These are phyloP conservation scores for Choloepus hoffmanni DNA, from an alignment of 2,113 vertebrate species.

Conservation along the genomic window DNA sequence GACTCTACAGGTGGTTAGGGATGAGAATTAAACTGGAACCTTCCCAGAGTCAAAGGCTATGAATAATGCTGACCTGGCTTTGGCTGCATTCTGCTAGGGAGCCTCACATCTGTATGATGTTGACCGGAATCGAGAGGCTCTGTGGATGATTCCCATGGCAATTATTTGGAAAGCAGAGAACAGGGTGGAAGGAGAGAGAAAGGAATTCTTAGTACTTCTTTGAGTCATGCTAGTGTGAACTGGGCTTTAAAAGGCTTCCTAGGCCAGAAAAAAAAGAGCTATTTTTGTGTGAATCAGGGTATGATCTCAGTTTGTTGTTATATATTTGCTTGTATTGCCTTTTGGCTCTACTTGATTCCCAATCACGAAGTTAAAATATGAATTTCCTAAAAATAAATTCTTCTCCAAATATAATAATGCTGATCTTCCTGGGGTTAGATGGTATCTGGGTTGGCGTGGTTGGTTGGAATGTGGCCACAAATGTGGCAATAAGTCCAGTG, in stretches of 20 bases:
- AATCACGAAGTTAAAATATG: slow-evolving; percentile 52
- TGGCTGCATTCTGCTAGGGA: not conserved
- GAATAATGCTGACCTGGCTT: not conserved
- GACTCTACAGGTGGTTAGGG: not conserved
- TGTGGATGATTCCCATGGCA: slow-evolving; percentile 20
- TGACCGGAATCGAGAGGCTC: not conserved
- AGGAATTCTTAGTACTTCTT: not conserved
- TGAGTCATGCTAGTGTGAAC: not conserved
- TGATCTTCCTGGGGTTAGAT: slow-evolving; percentile 2
- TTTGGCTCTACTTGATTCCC: not conserved
- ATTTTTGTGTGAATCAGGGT: not conserved
- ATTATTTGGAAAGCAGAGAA: slow-evolving; percentile 38
- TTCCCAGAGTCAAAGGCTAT: not conserved
- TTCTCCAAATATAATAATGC: slow-evolving; percentile 20
- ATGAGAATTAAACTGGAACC: not conserved
- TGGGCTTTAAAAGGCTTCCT: slow-evolving; percentile 25
- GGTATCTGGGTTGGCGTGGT: not conserved
- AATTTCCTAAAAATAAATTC: slow-evolving; percentile 38
- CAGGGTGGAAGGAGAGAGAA: not conserved
- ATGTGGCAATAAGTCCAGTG: not conserved
- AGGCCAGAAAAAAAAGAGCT: not conserved
- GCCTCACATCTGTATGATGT: slow-evolving; percentile 44
- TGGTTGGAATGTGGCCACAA: not conserved
- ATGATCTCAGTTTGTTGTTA: slow-evolving; percentile 24
- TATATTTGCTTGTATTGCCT: not conserved